Base-by-base conservation (phyloP, 1,140 invertebrate species). In the Drosophila asahinai region DNA sequence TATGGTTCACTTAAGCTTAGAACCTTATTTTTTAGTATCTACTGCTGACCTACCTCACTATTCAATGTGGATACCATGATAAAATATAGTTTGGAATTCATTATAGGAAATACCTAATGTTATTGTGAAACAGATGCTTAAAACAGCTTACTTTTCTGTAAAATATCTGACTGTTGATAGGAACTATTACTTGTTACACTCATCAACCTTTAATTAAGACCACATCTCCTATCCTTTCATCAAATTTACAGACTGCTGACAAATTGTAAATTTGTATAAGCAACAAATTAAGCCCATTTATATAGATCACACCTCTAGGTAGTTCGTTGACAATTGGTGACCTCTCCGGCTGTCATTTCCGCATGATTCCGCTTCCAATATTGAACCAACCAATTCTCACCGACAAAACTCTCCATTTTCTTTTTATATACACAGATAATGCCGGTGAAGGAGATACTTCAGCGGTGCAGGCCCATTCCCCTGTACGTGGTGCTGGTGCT, bases 391-490 rank as follows among this genome's bases (percentile, higher is more conserved):
- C 64, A 49, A 75, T 81, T 84, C 3, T 63, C 61, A 74, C 30
- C 8, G n/a, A n/a, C 22, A n/a, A 15, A 49, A 33, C 15, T 43
- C 22, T 57, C 17, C 17, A 9, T 67, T 54, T 12, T 59, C 11
- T 36, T 42, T 47, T 25, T 38, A 17, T n/a, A 12, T 47, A 62
- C 33, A 48, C 64, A 75, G 61, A 45, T 9, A 54, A 96, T 96
- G 95, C 94, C 95, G 19, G 94, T 96, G 80, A 97, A 97, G 92
- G 95, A 96, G 83, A 96, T 96, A 94, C 94, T 97, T 58, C 94
- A 95, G 63, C 94, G 95, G 79, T 93, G 96, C 42, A 96, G 95
- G 71, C 96, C 96, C 14, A 94, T 96, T 30, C 95, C 96, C 77
- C 94, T 97, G 5, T 95, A 97, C 81, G 91, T 96, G 65, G 95